phyloP scores from a whole-genome alignment of 2,113 vertebrate species.

The Syngnathus floridae region DNA sequence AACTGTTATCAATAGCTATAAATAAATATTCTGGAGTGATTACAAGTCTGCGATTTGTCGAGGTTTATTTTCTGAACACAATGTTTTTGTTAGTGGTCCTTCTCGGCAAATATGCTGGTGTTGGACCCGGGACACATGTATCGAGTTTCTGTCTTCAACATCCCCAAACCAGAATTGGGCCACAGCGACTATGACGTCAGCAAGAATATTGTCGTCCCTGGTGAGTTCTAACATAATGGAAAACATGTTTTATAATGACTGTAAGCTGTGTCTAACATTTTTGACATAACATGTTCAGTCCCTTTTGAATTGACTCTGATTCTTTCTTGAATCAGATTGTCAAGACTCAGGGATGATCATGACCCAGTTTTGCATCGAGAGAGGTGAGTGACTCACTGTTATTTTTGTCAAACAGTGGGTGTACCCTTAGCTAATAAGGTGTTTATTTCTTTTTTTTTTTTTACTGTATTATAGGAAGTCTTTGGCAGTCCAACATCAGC shows the following conservation, averaged over 20 bases:
- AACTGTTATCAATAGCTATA: too few relatives aligned
- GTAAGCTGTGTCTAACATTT: too few relatives aligned
- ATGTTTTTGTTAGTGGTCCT: slow-evolving; percentile 59
- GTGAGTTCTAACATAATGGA: slow-evolving; percentile 32
- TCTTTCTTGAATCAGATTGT: slow-evolving; percentile 50
- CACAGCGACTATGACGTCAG: slow-evolving; percentile 48
- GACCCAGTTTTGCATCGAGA: slow-evolving; percentile 55
- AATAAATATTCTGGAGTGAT: too few relatives aligned
- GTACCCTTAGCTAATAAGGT: background rate
- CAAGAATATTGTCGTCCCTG: slow-evolving; percentile 26
- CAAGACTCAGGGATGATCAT: slow-evolving; percentile 28
- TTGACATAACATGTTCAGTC: background rate
- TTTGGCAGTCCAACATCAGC: slow-evolving; percentile 62
- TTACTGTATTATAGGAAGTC: slow-evolving; percentile 45
- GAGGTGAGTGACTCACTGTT: slow-evolving; percentile 54
- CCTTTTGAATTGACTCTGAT: background rate
- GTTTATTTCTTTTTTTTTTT: background rate
- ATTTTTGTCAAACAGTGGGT: background rate
- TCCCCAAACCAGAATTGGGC: slow-evolving; percentile 60
- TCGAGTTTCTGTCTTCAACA: slow-evolving; percentile 60
- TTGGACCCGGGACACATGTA: slow-evolving; percentile 58
- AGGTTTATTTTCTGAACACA: background rate
- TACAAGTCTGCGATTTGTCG: background rate
- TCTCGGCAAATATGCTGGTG: slow-evolving; percentile 57
- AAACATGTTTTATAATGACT: too few relatives aligned